Evolutionary conservation across 1,140 invertebrate genomes (phyloP), one percentile per base, ranked within the genome.

Genomic region (Tetragonula clypearis): DNA sequence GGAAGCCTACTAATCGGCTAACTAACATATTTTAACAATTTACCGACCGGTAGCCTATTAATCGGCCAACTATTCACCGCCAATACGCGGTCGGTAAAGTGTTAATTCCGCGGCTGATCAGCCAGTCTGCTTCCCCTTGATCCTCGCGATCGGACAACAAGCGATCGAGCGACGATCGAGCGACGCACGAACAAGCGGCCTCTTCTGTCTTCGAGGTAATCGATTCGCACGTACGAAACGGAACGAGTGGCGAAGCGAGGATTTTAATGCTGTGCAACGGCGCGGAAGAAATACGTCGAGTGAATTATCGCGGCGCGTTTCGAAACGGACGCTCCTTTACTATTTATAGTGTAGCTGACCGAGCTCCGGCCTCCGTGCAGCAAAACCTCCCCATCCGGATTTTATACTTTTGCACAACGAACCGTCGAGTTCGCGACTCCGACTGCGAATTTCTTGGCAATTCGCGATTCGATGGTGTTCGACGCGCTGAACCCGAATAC

Each of bases 261-360:
- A 84, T 73, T 84, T 84, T 73, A 80, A 79, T 72, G 82, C 83
- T 71, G 75, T 53, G 82, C 82, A 79, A 55, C 65, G n/a, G 82
- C 56, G 82, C 82, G 75, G 82, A 84, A 79, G 82, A 84, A 84
- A 84, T 79, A 84, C 60, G 77, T 79, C 77, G 83, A 65, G 79
- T 84, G 77, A 73, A 79, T 84, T 84, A 84, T 84, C 77, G 77
- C 77, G 65, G 41, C 41, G 49, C 69, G 53, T 84, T 84, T 73
- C 83, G 68, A 80, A 80, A 79, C 83, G 66, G 35, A 71, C 83
- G 83, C 83, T 73, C 76, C 76, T 71, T 79, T 56, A 65, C 83
- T 84, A 79, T 79, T 84, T 84, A 78, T 84, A 82, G 81, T 82
- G 56, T 66, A 84, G 66, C 69, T 30, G 73, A n/a, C 53, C 62